Percentiles rank a stretch among this genome's conserved stretches.
These are phyloP conservation scores for Linepithema humile DNA, from an alignment of 1,140 invertebrate genomes.

Conservation along the genomic window DNA sequence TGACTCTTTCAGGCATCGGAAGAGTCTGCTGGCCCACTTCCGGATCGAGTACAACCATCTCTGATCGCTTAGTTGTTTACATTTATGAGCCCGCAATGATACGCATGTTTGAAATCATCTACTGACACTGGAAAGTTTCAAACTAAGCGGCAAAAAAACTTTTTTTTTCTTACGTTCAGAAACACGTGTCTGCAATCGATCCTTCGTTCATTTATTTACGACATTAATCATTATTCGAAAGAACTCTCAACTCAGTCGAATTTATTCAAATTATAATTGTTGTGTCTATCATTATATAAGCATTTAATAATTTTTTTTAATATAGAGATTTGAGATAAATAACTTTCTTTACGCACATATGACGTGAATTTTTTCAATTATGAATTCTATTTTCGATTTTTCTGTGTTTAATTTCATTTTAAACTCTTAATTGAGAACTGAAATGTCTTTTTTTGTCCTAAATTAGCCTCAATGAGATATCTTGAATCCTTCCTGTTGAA, in stretches of 20 bases:
- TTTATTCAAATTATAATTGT: background rate
- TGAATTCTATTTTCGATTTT: background rate
- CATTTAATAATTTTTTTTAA: background rate
- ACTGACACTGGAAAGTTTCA: constrained; percentile 19
- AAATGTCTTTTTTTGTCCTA: background rate
- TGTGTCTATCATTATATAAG: background rate
- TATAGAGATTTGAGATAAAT: background rate
- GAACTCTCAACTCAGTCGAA: background rate
- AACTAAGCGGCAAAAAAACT: background rate
- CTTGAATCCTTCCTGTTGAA: background rate
- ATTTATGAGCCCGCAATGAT: background rate
- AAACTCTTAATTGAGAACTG: background rate
- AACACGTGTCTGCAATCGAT: background rate
- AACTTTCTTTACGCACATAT: background rate
- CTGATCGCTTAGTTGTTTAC: constrained; percentile 32
- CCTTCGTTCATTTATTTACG: background rate
- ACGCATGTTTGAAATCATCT: constrained; percentile 13
- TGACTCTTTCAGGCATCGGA: constrained; percentile 44
- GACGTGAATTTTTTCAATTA: background rate
- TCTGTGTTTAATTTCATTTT: background rate
- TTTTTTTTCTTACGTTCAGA: background rate
- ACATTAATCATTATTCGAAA: background rate
- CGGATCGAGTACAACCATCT: constrained; percentile 20
- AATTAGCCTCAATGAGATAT: background rate
- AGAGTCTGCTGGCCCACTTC: constrained; percentile 49